Conservation (phyloP, 2,113 vertebrate species). For the Osmerus mordax region DNA sequence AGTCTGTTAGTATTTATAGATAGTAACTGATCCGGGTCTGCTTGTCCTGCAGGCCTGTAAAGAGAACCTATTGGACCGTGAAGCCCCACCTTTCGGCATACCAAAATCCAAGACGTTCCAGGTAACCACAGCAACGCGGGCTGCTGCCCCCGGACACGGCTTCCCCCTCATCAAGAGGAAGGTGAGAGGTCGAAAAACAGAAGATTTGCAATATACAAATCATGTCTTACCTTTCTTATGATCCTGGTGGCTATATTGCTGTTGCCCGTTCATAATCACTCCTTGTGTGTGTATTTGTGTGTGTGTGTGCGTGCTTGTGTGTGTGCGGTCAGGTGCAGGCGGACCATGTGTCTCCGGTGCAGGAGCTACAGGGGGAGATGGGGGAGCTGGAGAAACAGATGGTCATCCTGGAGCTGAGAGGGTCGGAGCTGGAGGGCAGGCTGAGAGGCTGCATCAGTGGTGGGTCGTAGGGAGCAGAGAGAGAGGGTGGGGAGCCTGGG, state of each 20-base stretch:
- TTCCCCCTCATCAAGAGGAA: constrained; percentile 94
- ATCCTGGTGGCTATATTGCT: no score
- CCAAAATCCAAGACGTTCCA: constrained; percentile 70
- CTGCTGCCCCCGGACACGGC: constrained; percentile 81
- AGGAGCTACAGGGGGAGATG: constrained; percentile 81
- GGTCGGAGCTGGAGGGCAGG: constrained; percentile 81
- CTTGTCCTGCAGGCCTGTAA: constrained; percentile 72
- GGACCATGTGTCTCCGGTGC: constrained; percentile 75
- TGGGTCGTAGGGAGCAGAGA: constrained; percentile 33
- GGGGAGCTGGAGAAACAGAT: constrained; percentile 77
- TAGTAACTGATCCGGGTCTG: no score
- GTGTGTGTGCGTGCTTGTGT: neutral
- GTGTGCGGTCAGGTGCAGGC: constrained; percentile 78
- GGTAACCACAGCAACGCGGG: constrained; percentile 68
- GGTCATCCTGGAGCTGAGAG: constrained; percentile 79
- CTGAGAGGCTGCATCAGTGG: constrained; percentile 77
- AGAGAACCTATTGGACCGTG: constrained; percentile 80
- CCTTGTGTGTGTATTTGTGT: no score
- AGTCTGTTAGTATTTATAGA: no score
- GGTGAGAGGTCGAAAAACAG: constrained; percentile 60
- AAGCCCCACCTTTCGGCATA: constrained; percentile 56
- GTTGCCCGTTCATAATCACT: neutral
- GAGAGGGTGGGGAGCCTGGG: constrained; percentile 38
- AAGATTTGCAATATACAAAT: neutral
- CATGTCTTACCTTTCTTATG: no score